Conservation (phyloP, 2,888 invertebrate species). For the Sinelater perroti region DNA sequence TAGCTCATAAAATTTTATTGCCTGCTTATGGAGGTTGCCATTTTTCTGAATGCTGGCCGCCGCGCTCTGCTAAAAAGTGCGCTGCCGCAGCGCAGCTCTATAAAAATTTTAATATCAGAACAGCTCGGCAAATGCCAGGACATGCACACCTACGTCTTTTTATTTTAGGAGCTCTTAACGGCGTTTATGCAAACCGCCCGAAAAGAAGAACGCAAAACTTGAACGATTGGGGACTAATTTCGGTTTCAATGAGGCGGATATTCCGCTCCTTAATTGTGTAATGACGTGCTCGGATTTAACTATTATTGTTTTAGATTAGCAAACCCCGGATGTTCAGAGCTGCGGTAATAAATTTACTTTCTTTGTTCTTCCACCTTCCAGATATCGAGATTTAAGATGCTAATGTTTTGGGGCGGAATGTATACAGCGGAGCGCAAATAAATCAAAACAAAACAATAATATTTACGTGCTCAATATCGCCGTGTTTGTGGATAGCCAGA, state of each 20-base stretch:
- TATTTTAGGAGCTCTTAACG: no score
- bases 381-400: background rate
- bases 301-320: conserved; percentile 17
- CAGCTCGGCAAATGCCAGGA: no score
- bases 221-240: background rate
- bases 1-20: conserved; percentile 17
- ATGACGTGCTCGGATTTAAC: conserved; percentile 17
- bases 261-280: conserved; percentile 10
- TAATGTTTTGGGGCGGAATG: conserved; percentile 4
- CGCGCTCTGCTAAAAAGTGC: no score
- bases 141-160: no score
- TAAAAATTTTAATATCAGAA: no score
- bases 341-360: conserved; percentile 12
- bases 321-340: conserved; percentile 6
- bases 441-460: conserved; percentile 18
- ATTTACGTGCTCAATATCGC: conserved; percentile 28
- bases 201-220: no score
- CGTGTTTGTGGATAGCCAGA: conserved; percentile 31
- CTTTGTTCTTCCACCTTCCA: conserved; percentile 8
- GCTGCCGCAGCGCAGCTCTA: no score
- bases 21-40: conserved; percentile 16
- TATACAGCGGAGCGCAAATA: conserved; percentile 7
- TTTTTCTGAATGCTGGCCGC: conserved; percentile 11
- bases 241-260: conserved; percentile 2
- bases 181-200: no score